Evolutionary conservation across 1,140 invertebrate genomes (phyloP).

Genomic region (Tetranychus cinnabarinus): DNA sequence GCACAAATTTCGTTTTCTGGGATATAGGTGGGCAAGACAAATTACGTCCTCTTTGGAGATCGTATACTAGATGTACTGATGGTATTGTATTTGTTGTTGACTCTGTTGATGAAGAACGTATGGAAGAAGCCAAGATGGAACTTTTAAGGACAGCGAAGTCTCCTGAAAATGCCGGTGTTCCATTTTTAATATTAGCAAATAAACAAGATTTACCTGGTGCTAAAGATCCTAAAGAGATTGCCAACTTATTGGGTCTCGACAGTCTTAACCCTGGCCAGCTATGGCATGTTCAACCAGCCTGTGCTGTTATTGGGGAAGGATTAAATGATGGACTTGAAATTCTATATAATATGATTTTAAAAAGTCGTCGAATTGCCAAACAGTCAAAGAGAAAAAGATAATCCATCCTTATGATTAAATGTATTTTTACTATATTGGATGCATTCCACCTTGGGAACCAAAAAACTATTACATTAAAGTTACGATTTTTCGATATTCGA

Average conservation of each 20-base stretch:
- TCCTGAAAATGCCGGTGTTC: slow-evolving; percentile 63
- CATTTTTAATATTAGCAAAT: slow-evolving; percentile 69
- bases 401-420: neutral
- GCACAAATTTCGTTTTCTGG: slow-evolving; percentile 42
- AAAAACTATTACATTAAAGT: no score
- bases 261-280: slow-evolving; percentile 42
- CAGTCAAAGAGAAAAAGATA: slow-evolving; percentile 22
- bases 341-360: slow-evolving; percentile 79
- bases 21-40: slow-evolving; percentile 85
- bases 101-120: slow-evolving; percentile 61
- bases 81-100: slow-evolving; percentile 81
- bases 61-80: slow-evolving; percentile 69
- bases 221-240: slow-evolving; percentile 57
- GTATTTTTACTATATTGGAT: no score
- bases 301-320: slow-evolving; percentile 87
- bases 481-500: no score
- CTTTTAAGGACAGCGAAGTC: slow-evolving; percentile 61
- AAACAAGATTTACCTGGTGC: slow-evolving; percentile 79
- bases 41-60: slow-evolving; percentile 68
- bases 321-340: slow-evolving; percentile 76
- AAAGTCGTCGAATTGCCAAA: slow-evolving; percentile 68
- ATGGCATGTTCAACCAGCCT: slow-evolving; percentile 74
- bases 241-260: slow-evolving; percentile 56
- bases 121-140: slow-evolving; percentile 86
- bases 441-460: no score